Percentiles rank a stretch among this genome's conserved stretches.
Conservation (phyloP, 1,140 invertebrate species). For the Frieseomelitta varia region DNA sequence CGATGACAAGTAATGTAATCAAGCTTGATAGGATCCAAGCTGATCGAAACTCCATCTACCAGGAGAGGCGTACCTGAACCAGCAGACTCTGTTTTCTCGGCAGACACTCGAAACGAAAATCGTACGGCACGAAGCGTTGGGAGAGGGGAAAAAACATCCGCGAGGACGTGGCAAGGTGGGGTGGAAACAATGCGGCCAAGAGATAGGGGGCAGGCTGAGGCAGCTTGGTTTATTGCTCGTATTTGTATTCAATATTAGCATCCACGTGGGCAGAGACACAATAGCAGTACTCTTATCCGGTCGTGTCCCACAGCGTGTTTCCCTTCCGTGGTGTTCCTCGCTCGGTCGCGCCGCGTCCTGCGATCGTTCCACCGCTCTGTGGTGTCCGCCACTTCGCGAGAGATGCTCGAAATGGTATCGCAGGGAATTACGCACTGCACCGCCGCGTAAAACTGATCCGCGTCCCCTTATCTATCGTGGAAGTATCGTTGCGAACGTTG, state of each 20-base stretch:
- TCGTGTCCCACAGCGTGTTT: slow-evolving; percentile 55
- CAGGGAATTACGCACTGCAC: slow-evolving; percentile 50
- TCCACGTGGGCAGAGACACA: slow-evolving; percentile 73
- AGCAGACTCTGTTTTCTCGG: not conserved
- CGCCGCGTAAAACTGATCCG: slow-evolving; percentile 32
- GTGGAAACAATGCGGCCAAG: slow-evolving; percentile 52
- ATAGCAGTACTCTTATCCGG: slow-evolving; percentile 58
- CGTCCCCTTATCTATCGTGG: slow-evolving; percentile 22
- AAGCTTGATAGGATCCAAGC: no score
- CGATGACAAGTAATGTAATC: no score
- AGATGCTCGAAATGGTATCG: slow-evolving; percentile 36
- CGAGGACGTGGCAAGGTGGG: slow-evolving; percentile 17
- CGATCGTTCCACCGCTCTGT: slow-evolving; percentile 26
- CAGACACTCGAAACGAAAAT: slow-evolving; percentile 21
- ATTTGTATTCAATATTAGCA: slow-evolving; percentile 69
- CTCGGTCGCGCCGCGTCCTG: slow-evolving; percentile 47
- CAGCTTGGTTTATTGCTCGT: slow-evolving; percentile 62
- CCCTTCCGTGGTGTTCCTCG: slow-evolving; percentile 49
- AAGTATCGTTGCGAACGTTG: slow-evolving; percentile 17
- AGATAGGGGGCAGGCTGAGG: slow-evolving; percentile 43
- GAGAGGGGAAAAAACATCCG: not conserved
- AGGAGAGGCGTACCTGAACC: not conserved
- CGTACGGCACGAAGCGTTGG: not conserved
- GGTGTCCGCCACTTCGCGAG: not conserved
- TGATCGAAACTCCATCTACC: not conserved